phyloP scores from a whole-genome alignment of 2,888 invertebrate genomes.

The Melitaea athalia region DNA sequence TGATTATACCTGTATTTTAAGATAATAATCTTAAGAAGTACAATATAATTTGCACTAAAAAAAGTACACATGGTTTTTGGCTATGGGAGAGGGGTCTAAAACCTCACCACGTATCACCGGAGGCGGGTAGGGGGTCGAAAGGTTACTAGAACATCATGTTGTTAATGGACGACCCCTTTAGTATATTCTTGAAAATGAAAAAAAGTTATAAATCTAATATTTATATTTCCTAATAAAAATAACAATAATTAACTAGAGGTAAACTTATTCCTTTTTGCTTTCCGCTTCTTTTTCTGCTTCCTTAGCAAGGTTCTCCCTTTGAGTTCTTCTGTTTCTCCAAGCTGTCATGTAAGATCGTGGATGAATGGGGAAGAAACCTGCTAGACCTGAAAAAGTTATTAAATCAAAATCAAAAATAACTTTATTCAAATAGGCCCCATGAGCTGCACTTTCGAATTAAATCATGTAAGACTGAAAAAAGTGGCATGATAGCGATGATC shows the following conservation, averaged over 20 bases:
- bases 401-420: no score
- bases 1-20: no score
- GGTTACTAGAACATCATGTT: no score
- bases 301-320: slow-evolving; percentile 56
- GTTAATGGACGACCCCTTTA: neutral
- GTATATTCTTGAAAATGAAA: slow-evolving; percentile 23
- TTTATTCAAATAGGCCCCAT: no score
- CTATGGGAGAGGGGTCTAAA: no score
- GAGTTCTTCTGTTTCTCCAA: slow-evolving; percentile 85
- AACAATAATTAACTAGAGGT: slow-evolving; percentile 15
- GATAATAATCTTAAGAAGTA: no score
- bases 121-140: no score
- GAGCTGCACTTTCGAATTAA: no score
- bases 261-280: slow-evolving; percentile 20
- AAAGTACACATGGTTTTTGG: no score
- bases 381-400: slow-evolving; percentile 79
- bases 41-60: no score
- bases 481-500: neutral
- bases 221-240: slow-evolving; percentile 34
- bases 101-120: no score
- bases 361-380: slow-evolving; percentile 93
- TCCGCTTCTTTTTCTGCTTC: slow-evolving; percentile 43
- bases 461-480: neutral
- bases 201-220: slow-evolving; percentile 26
- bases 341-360: slow-evolving; percentile 90